Conservation (phyloP, 2,888 invertebrate species). For the Hypomecis punctinalis region DNA sequence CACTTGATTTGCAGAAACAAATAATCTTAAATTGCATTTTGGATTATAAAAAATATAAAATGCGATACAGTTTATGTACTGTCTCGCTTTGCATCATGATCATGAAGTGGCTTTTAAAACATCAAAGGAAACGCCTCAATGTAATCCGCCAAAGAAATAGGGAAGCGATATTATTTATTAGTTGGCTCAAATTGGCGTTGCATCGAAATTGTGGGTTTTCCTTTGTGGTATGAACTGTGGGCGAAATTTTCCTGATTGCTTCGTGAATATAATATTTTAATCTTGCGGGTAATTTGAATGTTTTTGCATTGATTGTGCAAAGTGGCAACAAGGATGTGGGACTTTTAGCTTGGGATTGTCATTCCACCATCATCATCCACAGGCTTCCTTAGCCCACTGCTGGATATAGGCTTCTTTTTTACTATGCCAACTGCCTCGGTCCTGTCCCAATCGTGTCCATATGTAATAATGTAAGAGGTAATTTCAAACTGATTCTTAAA, state of each 20-base stretch:
- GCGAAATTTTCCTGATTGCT: conserved; percentile 15
- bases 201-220: conserved; percentile 8
- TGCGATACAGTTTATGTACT: conserved; percentile 3
- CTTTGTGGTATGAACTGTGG: conserved; percentile 14
- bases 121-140: conserved; percentile 67
- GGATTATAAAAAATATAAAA: too few relatives aligned
- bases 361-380: too few relatives aligned
- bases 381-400: too few relatives aligned
- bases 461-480: too few relatives aligned
- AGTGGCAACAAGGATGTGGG: background rate
- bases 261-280: conserved; percentile 2
- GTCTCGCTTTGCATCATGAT: background rate
- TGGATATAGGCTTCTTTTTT: too few relatives aligned
- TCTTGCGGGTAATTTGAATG: background rate
- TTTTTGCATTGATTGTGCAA: background rate
- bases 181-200: conserved; percentile 58
- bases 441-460: too few relatives aligned
- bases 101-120: conserved; percentile 71
- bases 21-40: too few relatives aligned
- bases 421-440: too few relatives aligned
- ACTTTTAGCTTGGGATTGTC: background rate
- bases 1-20: background rate
- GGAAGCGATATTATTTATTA: conserved; percentile 71
- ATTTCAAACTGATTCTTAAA: too few relatives aligned
- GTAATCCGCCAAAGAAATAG: conserved; percentile 49